These are phyloP conservation scores for Arremon aurantiirostris DNA, from an alignment of 2,797 vertebrate species.

Conservation along the genomic window DNA sequence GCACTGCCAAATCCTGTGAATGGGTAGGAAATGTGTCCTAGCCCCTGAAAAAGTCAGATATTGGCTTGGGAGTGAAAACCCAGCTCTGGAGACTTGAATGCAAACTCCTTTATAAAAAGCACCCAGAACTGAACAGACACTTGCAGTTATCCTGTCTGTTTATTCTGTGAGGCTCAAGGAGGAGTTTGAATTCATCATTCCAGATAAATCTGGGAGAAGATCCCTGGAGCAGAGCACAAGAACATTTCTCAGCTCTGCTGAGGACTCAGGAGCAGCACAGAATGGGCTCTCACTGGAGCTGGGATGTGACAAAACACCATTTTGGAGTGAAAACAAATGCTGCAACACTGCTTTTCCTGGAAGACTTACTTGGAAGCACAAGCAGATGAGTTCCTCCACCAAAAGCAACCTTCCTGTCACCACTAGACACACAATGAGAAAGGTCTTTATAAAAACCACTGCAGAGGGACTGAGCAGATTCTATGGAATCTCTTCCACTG, in stretches of 20 bases:
- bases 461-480: not conserved
- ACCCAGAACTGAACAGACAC: not conserved
- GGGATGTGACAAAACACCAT: not conserved
- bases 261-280: rapidly evolving
- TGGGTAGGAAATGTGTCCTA: not conserved
- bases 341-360: not conserved
- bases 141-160: not conserved
- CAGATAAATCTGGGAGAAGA: not conserved
- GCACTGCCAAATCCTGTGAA: not conserved
- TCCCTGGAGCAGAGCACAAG: not conserved
- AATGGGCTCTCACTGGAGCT: not conserved
- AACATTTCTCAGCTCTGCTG: not conserved
- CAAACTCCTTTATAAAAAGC: not conserved
- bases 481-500: not conserved
- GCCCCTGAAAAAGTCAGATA: not conserved
- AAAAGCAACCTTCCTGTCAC: not conserved
- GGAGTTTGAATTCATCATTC: not conserved
- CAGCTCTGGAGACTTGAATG: rapidly evolving
- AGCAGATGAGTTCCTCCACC: constrained; percentile 49
- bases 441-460: constrained; percentile 9
- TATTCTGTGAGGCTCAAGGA: not conserved
- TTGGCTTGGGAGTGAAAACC: not conserved
- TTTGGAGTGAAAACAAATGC: not conserved
- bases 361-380: constrained; percentile 68
- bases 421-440: not conserved